A percentile compares a stretch with the other conserved stretches of the same genome.
These are phyloP conservation scores for Falco concolor DNA, from an alignment of 2,797 vertebrate species.

Conservation along the genomic window DNA sequence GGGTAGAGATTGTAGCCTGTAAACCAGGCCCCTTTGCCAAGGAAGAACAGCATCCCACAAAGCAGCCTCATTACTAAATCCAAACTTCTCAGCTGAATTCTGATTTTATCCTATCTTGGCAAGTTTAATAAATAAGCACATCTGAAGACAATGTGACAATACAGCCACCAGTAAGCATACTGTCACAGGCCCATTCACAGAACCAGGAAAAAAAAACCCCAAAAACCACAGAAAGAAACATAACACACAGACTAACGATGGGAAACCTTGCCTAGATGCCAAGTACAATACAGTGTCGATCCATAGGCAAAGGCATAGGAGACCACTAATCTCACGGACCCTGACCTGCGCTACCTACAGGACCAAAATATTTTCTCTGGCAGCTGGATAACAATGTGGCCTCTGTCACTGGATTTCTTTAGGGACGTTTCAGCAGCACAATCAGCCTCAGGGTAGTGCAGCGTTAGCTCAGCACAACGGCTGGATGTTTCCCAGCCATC, in stretches of 20 bases:
- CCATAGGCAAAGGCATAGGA: neutral
- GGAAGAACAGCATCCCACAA: neutral
- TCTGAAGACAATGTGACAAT: neutral
- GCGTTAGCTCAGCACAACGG: neutral
- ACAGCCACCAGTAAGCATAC: neutral
- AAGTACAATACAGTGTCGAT: neutral
- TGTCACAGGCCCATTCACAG: neutral
- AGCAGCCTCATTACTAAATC: fast-evolving
- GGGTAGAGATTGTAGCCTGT: neutral
- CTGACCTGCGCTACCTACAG: neutral
- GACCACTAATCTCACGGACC: neutral
- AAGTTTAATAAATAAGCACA: neutral
- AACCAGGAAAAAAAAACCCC: neutral
- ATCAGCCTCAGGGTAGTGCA: neutral
- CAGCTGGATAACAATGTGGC: neutral
- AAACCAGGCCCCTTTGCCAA: neutral
- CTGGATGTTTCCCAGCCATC: neutral
- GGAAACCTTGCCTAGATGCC: neutral
- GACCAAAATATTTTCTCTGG: neutral
- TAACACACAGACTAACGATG: neutral
- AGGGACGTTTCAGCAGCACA: neutral
- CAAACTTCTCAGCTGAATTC: neutral
- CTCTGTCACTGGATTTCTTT: neutral
- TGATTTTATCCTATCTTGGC: neutral
- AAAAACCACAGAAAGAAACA: neutral